These are phyloP conservation scores for Tenodera sinensis DNA, from an alignment of 2,888 invertebrate genomes.

Conservation along the genomic window DNA sequence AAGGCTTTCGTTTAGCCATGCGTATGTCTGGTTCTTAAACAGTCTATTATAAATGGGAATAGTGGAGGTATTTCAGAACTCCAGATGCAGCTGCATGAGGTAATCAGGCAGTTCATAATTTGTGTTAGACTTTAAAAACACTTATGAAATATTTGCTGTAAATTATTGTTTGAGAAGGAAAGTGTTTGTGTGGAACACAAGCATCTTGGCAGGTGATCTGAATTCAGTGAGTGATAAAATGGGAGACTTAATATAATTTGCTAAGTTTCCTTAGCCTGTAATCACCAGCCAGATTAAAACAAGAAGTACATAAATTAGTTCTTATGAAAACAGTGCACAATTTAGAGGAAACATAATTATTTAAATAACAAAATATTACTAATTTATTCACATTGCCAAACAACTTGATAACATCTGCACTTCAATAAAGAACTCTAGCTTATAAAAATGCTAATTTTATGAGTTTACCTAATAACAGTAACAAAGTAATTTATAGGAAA, in stretches of 20 bases:
- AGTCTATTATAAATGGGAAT: not conserved
- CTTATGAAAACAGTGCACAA: not conserved
- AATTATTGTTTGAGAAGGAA: not conserved
- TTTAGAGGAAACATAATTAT: not conserved
- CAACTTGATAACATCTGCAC: not conserved
- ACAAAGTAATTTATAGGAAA: not conserved
- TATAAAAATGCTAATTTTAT: not conserved
- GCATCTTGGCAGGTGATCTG: not conserved
- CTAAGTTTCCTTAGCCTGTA: not conserved
- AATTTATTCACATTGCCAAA: not conserved
- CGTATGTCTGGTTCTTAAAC: not conserved
- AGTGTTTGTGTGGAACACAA: not conserved
- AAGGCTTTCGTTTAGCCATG: not conserved
- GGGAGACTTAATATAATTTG: not conserved
- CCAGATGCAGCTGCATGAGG: not conserved
- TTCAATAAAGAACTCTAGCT: not conserved
- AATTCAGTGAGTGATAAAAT: not conserved
- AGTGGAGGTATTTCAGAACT: not conserved
- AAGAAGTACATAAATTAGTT: not conserved
- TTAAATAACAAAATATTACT: not conserved
- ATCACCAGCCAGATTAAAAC: not conserved
- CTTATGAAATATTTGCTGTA: not conserved
- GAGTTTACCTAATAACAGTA: not conserved
- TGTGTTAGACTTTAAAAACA: not conserved
- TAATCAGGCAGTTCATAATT: not conserved